Evolutionary conservation across 2,888 invertebrate species (phyloP), one percentile per base, ranked within the genome.

Genomic region (Agelastica alni): DNA sequence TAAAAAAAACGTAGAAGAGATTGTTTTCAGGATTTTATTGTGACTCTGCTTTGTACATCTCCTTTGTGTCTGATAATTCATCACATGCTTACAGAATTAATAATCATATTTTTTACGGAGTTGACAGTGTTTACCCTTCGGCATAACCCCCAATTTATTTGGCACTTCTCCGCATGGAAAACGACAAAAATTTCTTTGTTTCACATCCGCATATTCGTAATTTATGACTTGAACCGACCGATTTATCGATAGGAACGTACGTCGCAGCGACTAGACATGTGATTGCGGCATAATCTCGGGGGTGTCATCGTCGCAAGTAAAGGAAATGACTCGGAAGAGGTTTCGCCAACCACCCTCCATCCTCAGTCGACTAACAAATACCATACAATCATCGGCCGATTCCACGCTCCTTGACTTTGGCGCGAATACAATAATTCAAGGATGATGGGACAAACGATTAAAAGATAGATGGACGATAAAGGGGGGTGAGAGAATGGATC

Each of bases 371-470:
- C 17, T 39, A 56, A 60, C 48, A 43, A 59, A 51, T 53, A 55
- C 41, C 52, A 59, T 47, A 52, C 53, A 55, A 53, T 60, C 53
- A 55, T 56, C 12, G 17, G 58, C 51, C 46, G 37, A 57, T 48
- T 39, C 54, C 56, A 61, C 64, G 54, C 60, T 59, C 59, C 66
- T 67, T 64, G 63, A 67, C 64, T 67, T 60, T 37, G 36, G 37
- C 58, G 60, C 58, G 60, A 64, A 64, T 64, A 63, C 65, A 63
- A 69, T 70, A 70, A 69, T 67, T 70, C 68, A 69, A 58, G 61
- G 58, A 53, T 68, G 69, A 69, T 65, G 66, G 65, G 65, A 66
- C 64, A 63, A 68, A 68, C 60, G 59, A 59, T 61, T 61, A 61
- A 59, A n/a, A 26, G 31, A 14, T 28, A 32, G 18, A 18, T 39